Evolutionary conservation across 2,888 invertebrate species (phyloP), one percentile per base, ranked within the genome.

Genomic region (Rosalia funebris): DNA sequence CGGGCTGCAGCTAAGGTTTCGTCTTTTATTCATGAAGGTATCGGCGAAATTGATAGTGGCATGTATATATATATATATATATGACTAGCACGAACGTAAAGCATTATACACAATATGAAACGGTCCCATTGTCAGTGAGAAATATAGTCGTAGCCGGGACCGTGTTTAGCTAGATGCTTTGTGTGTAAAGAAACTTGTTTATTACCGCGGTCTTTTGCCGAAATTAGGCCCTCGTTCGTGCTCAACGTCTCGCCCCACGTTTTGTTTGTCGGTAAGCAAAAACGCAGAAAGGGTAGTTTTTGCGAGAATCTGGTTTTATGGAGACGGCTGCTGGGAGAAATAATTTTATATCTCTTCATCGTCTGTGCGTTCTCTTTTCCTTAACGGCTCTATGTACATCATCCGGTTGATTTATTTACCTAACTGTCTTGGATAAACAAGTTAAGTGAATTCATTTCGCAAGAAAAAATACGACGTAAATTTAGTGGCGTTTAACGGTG

Each of bases 71-170:
- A 46, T 32, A 52, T 58, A 53, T 58, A 58, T 53, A 17, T 53
- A 36, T 17, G 36, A 48, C 46, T 25, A 52, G 36, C 58, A 47
- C 46, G 68, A 66, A 65, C 65, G 68, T 62, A 64, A 66, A 65
- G 61, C 56, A 67, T n/a, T n/a, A n/a, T n/a, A 59, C 56, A 65
- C 59, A 63, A 65, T 63, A 67, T 67, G 65, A 65, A 68, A 64
- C 62, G 62, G 57, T 60, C 57, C 64, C 63, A 66, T 66, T 68
- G 68, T 65, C 56, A 45, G 32, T 46, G 57, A 61, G 56, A 69
- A 69, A 69, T 69, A 69, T 65, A 65, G 66, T 60, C 64, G 41
- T 52, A 17, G 15, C 44, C 34, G 52, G 44, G 32, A 14, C 36
- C 47, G 47, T 46, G 56, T 56, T 47, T 32, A 32, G 45, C 25